Conservation (phyloP, 2,888 invertebrate genomes). For the Myathropa florea region DNA sequence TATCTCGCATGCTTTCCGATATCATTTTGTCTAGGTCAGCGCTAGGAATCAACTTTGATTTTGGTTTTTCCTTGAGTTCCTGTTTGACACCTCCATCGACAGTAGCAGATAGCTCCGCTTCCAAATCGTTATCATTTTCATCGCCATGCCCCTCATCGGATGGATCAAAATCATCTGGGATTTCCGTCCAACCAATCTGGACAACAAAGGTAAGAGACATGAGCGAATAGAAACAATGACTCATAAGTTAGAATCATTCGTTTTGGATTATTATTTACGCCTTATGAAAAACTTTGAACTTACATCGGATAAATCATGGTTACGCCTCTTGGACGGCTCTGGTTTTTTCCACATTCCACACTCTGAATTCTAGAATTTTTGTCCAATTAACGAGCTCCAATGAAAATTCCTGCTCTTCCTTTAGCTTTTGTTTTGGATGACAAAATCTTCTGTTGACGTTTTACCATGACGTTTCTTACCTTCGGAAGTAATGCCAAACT, state of each 20-base stretch:
- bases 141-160: conserved; percentile 82
- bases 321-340: conserved; percentile 76
- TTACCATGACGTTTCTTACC: not conserved
- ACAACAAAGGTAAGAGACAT: conserved; percentile 44
- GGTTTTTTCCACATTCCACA: conserved; percentile 77
- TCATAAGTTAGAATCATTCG: conserved; percentile 71
- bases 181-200: conserved; percentile 89
- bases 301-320: conserved; percentile 79
- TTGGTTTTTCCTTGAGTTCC: conserved; percentile 77
- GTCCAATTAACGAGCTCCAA: not conserved
- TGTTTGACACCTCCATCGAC: conserved; percentile 80
- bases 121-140: conserved; percentile 89
- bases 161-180: conserved; percentile 85
- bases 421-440: conserved; percentile 59
- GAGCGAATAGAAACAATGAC: conserved; percentile 71
- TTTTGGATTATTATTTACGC: not conserved
- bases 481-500: conserved; percentile 17
- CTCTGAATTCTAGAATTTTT: not conserved
- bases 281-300: conserved; percentile 67
- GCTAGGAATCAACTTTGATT: conserved; percentile 81
- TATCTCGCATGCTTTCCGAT: conserved; percentile 89
- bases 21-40: conserved; percentile 88
- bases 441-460: conserved; percentile 48
- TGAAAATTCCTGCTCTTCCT: conserved; percentile 11
- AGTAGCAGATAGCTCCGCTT: conserved; percentile 92